A percentile compares a stretch with the other conserved stretches of the same genome.
These are phyloP conservation scores for Ciconia maguari DNA, from an alignment of 2,113 vertebrate species.

Conservation along the genomic window DNA sequence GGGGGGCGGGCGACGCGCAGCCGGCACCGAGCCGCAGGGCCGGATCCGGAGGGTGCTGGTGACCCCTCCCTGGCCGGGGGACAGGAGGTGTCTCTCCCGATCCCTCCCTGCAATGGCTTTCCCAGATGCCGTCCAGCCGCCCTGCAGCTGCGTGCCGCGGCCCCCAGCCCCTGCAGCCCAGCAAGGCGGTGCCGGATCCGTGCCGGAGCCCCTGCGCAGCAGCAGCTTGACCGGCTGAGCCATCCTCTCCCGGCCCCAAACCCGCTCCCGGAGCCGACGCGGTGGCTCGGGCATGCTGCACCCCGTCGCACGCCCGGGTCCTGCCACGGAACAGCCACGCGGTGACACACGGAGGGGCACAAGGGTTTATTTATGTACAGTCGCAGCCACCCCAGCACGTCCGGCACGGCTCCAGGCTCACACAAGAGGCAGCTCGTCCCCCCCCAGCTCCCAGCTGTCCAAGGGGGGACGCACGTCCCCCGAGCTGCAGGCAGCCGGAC, in stretches of 20 bases:
- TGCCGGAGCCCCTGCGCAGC: neutral
- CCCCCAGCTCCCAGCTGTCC: neutral
- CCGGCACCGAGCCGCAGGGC: too few relatives aligned
- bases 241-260: neutral
- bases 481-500: rapidly evolving
- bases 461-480: rapidly evolving
- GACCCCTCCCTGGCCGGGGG: rapidly evolving
- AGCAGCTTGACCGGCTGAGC: too few relatives aligned
- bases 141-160: rapidly evolving
- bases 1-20: neutral
- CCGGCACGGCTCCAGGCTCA: neutral
- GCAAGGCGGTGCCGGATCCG: rapidly evolving
- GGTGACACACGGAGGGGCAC: neutral
- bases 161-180: neutral
- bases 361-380: slow-evolving; percentile 45
- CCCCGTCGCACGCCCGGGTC: neutral
- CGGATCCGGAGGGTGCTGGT: neutral
- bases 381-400: rapidly evolving
- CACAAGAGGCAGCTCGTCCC: rapidly evolving
- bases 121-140: neutral
- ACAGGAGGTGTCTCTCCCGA: neutral
- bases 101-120: neutral
- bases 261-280: rapidly evolving
- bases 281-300: rapidly evolving
- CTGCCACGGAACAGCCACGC: neutral